Base-by-base conservation (phyloP, 2,113 vertebrate genomes). In the Vireo altiloquus region DNA sequence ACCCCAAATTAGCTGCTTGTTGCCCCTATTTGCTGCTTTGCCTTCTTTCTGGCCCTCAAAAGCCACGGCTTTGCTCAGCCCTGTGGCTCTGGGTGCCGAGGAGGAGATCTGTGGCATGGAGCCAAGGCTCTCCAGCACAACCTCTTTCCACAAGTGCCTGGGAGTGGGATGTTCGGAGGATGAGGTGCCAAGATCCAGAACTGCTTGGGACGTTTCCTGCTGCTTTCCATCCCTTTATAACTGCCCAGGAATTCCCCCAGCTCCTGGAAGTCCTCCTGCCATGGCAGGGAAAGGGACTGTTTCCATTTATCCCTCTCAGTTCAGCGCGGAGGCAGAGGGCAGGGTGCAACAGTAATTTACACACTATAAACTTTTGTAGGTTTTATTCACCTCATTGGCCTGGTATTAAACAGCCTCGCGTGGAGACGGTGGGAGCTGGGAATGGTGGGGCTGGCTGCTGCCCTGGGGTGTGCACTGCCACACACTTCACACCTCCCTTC, bases 331-430 rank as follows among this genome's bases (percentile, higher is more conserved):
- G 95, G 94, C 94, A 96, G 88, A 93, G 96, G 95, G 95, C 90
- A 97, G 91, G 95, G 90, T 92, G 69, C 94, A 92, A 92, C 70
- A 54, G 74, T 97, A 98, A 98, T 97, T 98, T 97, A 96, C 97
- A 97, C 96, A 46, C 97, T 93, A 66, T 98, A 97, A 98, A 97
- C 93, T 96, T 98, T 96, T 97, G 98, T 98, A 96, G 95, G 97
- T 97, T 97, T 97, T 96, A 93, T 94, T 97, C 97, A 97, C 97
- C 97, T 98, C 95, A 76, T 95, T 96, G 96, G 87, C 82, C 96
- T 94, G 94, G 92, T 94, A 93, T 92, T 96, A 94, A 97, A 95
- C 96, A 96, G 94, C 93, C 83, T 89, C 47, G 54, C 31, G 22
- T 72, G 64, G 92, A 19, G 49, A 92, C 37, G 23, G 82, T 76